Percentiles rank a stretch among this genome's conserved stretches.
These are phyloP conservation scores for Cardinalis cardinalis DNA, from an alignment of 2,113 vertebrate species.

Conservation along the genomic window DNA sequence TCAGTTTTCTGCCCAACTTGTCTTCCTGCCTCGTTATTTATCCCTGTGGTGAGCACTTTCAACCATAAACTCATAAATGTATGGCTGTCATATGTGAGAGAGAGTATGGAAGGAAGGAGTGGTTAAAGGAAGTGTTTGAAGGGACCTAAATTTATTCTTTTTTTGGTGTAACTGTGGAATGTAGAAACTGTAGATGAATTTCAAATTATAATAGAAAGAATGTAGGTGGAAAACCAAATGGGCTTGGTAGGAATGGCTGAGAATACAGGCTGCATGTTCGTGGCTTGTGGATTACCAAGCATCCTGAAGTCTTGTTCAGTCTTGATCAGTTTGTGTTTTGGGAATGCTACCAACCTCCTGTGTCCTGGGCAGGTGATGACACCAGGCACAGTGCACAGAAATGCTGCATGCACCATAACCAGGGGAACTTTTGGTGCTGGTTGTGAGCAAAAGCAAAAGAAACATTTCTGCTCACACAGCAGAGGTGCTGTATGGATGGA, in stretches of 20 bases:
- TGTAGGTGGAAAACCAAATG: neutral
- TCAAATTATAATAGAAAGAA: neutral
- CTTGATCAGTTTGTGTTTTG: neutral
- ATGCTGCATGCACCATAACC: accelerated
- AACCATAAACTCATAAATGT: neutral
- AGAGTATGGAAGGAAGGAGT: neutral
- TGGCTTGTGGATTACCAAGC: neutral
- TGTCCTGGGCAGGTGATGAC: neutral
- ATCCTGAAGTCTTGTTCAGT: neutral
- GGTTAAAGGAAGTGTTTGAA: neutral
- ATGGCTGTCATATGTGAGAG: neutral
- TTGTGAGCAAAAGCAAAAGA: neutral
- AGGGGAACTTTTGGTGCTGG: neutral
- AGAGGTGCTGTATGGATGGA: neutral
- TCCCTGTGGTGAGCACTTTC: neutral
- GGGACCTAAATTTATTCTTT: neutral
- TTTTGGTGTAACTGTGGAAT: neutral
- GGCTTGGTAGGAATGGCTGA: neutral
- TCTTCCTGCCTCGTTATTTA: neutral
- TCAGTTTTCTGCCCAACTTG: neutral
- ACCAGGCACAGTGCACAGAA: neutral
- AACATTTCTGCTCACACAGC: neutral
- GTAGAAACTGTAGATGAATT: neutral
- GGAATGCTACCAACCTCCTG: neutral
- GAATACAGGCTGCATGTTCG: neutral